Conservation (phyloP, 1,140 invertebrate species). For the Maniola jurtina region DNA sequence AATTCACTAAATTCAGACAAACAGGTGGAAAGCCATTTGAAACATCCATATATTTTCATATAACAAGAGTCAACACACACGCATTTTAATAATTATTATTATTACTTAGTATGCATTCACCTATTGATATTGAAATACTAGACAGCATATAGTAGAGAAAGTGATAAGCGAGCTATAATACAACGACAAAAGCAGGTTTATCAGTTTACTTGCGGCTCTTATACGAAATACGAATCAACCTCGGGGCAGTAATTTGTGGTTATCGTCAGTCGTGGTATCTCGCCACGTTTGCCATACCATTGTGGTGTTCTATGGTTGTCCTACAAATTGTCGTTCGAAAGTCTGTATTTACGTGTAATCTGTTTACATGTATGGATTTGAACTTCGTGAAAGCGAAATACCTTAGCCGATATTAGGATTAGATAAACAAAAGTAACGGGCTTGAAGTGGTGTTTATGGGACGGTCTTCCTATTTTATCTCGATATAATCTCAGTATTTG, state of each 20-base stretch:
- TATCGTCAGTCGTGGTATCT: slow-evolving; percentile 56
- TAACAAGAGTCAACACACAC: background rate
- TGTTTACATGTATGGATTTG: slow-evolving; percentile 16
- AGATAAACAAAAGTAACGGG: slow-evolving; percentile 15
- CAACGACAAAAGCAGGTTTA: slow-evolving; percentile 40
- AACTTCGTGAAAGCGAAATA: slow-evolving; percentile 24
- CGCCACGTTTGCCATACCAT: slow-evolving; percentile 36
- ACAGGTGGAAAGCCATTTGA: no score
- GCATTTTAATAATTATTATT: background rate
- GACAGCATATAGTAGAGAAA: slow-evolving; percentile 33
- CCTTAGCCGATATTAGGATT: slow-evolving; percentile 12
- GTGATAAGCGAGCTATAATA: slow-evolving; percentile 38
- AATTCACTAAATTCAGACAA: no score
- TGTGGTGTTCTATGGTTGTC: slow-evolving; percentile 35
- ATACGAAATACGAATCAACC: slow-evolving; percentile 34
- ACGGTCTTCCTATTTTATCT: slow-evolving; percentile 3
- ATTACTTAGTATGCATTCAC: background rate
- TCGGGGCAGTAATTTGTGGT: slow-evolving; percentile 50
- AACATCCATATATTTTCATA: no score
- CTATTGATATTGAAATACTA: slow-evolving; percentile 8
- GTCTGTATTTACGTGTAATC: slow-evolving; percentile 29
- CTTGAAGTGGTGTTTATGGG: slow-evolving; percentile 9
- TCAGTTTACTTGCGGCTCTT: slow-evolving; percentile 31
- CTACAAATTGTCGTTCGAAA: slow-evolving; percentile 36
- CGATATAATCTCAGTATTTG: background rate